phyloP scores from a whole-genome alignment of 2,888 invertebrate genomes.

The Torymus tubicola region DNA sequence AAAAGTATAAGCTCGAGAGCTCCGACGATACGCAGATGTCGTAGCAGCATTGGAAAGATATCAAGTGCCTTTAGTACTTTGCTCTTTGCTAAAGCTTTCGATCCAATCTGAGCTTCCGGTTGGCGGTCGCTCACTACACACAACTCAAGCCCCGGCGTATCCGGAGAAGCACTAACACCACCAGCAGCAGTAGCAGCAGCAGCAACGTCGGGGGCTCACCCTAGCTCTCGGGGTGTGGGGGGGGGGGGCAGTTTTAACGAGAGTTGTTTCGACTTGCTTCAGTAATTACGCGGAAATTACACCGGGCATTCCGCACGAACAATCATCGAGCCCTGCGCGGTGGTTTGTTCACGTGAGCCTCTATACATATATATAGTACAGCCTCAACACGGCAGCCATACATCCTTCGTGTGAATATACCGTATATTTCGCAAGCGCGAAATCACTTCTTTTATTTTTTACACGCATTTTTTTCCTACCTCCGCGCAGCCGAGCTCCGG shows the following conservation, averaged over 20 bases:
- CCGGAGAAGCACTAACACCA: constrained; percentile 4
- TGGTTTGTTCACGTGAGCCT: constrained; percentile 27
- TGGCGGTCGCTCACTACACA: constrained; percentile 25
- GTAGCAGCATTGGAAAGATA: constrained; percentile 47
- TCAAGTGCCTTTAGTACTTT: constrained; percentile 40
- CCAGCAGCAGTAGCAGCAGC: neutral
- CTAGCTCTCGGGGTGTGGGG: constrained; percentile 60
- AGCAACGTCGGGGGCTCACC: constrained; percentile 23
- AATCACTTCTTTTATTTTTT: neutral
- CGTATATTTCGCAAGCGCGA: constrained; percentile 24
- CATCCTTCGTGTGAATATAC: neutral
- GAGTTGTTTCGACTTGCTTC: constrained; percentile 72
- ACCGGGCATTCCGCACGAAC: constrained; percentile 62
- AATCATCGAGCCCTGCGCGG: constrained; percentile 41
- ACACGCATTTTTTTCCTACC: neutral
- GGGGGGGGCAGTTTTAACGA: constrained; percentile 72
- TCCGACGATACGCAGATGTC: constrained; percentile 12
- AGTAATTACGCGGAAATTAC: constrained; percentile 74
- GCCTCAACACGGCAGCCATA: neutral
- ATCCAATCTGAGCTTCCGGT: constrained; percentile 53
- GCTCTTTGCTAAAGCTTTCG: constrained; percentile 42
- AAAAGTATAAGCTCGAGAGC: no score
- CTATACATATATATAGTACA: no score
- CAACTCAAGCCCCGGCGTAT: constrained; percentile 41
- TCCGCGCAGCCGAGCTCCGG: neutral